Evolutionary conservation across 2,113 vertebrate genomes (phyloP).

Genomic region (Phylloscopus trochilus): DNA sequence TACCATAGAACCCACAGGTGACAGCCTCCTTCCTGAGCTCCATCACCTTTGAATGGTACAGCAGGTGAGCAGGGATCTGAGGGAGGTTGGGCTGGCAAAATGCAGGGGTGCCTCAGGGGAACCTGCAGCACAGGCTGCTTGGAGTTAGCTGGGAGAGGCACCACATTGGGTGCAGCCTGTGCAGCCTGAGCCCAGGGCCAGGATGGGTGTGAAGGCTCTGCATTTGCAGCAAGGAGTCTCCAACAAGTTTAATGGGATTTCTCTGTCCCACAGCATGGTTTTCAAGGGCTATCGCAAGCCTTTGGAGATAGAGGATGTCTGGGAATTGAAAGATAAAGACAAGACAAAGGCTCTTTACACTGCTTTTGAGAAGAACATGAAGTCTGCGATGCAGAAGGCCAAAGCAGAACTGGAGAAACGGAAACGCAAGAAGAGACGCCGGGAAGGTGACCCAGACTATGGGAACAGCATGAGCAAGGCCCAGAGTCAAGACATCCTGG

Average conservation of each 20-base stretch:
- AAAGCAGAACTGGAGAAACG: slow-evolving; percentile 59
- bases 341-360: slow-evolving; percentile 53
- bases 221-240: not conserved
- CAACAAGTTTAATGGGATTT: not conserved
- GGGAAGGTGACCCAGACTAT: not conserved
- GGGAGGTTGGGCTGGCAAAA: not conserved
- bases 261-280: slow-evolving; percentile 73
- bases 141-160: not conserved
- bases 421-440: slow-evolving; percentile 22
- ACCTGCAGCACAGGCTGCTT: not conserved
- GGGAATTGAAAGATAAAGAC: slow-evolving; percentile 77
- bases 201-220: not conserved
- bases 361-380: slow-evolving; percentile 77
- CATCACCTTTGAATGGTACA: slow-evolving; percentile 90
- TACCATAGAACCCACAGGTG: slow-evolving; percentile 83
- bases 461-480: slow-evolving; percentile 75
- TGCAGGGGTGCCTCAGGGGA: not conserved
- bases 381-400: slow-evolving; percentile 71
- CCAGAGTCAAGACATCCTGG: slow-evolving; percentile 84
- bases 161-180: not conserved
- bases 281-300: slow-evolving; percentile 82
- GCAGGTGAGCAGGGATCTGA: slow-evolving; percentile 75
- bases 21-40: slow-evolving; percentile 86
- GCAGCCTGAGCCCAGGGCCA: not conserved
- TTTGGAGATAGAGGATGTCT: slow-evolving; percentile 88